Evolutionary conservation across 2,888 invertebrate species (phyloP).

Genomic region (Orthonevra nobilis): DNA sequence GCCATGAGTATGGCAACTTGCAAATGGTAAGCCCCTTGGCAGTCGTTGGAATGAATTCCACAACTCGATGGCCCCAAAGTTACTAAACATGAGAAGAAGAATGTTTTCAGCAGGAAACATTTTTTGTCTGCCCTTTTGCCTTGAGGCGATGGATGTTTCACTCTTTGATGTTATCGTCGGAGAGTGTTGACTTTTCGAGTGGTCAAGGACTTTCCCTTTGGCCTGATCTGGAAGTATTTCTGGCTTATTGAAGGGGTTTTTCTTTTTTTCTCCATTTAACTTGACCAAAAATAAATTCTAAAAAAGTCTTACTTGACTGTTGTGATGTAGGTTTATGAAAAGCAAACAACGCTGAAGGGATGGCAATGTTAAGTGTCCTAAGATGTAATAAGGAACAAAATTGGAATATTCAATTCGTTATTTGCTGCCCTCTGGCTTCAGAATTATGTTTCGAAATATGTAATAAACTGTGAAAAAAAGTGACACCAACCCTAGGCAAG

Average conservation of each 20-base stretch:
- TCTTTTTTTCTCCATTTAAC: not conserved
- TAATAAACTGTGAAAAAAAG: no score
- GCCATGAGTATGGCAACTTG: slow-evolving; percentile 8
- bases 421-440: slow-evolving; percentile 25
- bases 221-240: slow-evolving; percentile 17
- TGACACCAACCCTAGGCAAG: no score
- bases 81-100: slow-evolving; percentile 38
- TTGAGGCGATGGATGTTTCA: slow-evolving; percentile 1
- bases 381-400: not conserved
- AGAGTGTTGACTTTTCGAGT: slow-evolving; percentile 46
- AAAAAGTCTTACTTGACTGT: no score
- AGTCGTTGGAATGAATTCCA: slow-evolving; percentile 43
- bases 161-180: slow-evolving; percentile 53
- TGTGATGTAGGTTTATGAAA: not conserved
- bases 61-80: slow-evolving; percentile 36
- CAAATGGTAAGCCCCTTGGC: slow-evolving; percentile 30
- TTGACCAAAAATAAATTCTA: slow-evolving; percentile 7
- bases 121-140: slow-evolving; percentile 47
- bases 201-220: slow-evolving; percentile 42
- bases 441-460: no score
- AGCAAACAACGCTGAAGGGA: slow-evolving; percentile 23
- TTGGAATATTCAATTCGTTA: slow-evolving; percentile 27
- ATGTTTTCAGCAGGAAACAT: slow-evolving; percentile 51
- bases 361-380: not conserved
- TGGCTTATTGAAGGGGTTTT: slow-evolving; percentile 31